Conservation (phyloP, 2,888 invertebrate species). For the Microctonus hyperodae region DNA sequence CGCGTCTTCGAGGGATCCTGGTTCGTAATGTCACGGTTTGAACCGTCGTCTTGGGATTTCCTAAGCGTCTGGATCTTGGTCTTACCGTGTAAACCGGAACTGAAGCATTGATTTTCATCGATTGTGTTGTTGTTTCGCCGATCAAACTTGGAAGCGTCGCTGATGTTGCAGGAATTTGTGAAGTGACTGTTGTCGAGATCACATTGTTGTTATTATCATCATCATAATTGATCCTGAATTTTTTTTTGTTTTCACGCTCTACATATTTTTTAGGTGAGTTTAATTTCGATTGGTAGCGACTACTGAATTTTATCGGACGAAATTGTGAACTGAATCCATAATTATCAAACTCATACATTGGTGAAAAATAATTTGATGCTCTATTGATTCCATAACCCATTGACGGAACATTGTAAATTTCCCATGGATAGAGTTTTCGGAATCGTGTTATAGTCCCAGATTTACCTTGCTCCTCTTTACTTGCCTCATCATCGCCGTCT, state of each 20-base stretch:
- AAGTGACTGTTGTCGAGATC: conserved; percentile 13
- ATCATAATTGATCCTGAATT: background rate
- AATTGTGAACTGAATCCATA: conserved; percentile 40
- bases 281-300: conserved; percentile 43
- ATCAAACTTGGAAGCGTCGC: conserved; percentile 30
- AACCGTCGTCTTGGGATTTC: background rate
- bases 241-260: background rate
- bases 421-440: conserved; percentile 42
- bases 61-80: background rate
- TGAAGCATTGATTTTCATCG: background rate
- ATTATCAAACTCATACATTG: conserved; percentile 36
- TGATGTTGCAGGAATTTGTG: conserved; percentile 37
- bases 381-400: conserved; percentile 22
- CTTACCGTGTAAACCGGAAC: background rate
- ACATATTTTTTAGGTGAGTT: background rate
- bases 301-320: conserved; percentile 47
- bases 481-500: conserved; percentile 36
- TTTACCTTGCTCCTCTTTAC: conserved; percentile 38
- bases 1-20: background rate
- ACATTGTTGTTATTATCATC: background rate
- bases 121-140: conserved; percentile 23
- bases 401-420: conserved; percentile 38
- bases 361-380: conserved; percentile 11
- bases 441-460: conserved; percentile 22
- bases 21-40: conserved; percentile 7